Conservation (phyloP, 2,797 vertebrate genomes). For the Onychomys arenicola region DNA sequence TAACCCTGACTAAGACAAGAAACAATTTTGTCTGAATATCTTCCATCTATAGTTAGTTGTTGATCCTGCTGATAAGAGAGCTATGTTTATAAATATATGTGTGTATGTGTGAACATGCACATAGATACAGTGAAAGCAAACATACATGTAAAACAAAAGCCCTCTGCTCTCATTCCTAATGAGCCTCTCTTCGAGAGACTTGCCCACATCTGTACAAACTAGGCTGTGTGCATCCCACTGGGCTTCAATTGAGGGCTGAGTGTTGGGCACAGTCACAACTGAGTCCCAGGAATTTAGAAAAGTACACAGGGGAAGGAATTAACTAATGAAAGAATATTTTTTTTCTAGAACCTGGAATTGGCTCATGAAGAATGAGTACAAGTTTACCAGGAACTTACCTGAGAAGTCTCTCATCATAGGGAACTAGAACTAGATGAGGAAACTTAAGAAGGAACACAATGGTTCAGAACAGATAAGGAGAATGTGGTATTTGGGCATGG, state of each 20-base stretch:
- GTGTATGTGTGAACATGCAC: neutral
- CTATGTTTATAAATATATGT: neutral
- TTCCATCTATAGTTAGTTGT: neutral
- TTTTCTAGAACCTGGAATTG: constrained; percentile 28
- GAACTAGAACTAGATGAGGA: neutral
- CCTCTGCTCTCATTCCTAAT: neutral
- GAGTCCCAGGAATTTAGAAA: neutral
- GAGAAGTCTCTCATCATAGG: neutral
- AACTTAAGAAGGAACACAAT: neutral
- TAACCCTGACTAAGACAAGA: neutral
- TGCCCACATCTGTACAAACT: neutral
- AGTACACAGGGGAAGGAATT: constrained; percentile 10
- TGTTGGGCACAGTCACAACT: neutral
- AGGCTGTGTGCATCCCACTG: neutral
- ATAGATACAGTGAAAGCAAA: neutral
- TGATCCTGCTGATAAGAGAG: neutral
- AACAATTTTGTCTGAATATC: neutral
- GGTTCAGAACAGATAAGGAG: neutral
- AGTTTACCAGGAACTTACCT: neutral
- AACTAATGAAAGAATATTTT: constrained; percentile 45
- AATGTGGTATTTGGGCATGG: neutral
- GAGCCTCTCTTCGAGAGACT: neutral
- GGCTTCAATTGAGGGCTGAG: neutral
- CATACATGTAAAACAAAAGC: neutral
- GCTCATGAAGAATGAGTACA: neutral